Conservation (phyloP, 2,113 vertebrate species). For the Epinephelus cyanopodus region DNA sequence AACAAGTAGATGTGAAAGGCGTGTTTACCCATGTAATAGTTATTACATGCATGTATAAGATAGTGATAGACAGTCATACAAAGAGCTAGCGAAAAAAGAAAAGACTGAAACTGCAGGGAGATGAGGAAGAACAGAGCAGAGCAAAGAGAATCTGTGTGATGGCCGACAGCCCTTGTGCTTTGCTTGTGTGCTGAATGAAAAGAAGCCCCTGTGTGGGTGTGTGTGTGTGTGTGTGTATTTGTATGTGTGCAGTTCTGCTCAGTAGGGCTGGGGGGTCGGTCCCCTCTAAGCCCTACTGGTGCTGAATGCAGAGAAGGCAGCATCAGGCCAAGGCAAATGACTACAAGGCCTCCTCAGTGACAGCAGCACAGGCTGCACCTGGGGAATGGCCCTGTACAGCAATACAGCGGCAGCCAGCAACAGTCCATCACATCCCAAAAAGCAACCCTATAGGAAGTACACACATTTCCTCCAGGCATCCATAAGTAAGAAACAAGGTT, state of each 20-base stretch:
- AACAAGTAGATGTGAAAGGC: not conserved
- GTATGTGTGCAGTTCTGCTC: slow-evolving; percentile 58
- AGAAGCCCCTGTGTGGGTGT: slow-evolving; percentile 50
- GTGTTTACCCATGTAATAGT: not conserved
- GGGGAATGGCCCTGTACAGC: slow-evolving; percentile 66
- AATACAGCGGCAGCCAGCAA: slow-evolving; percentile 47
- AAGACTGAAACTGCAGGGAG: slow-evolving; percentile 6
- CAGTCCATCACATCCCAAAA: slow-evolving; percentile 24
- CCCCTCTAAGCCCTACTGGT: slow-evolving; percentile 61
- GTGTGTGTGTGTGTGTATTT: slow-evolving; percentile 24
- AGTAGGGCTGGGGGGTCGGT: slow-evolving; percentile 59
- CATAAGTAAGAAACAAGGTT: not conserved
- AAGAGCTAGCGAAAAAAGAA: not conserved
- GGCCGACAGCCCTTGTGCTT: slow-evolving; percentile 68
- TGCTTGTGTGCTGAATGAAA: slow-evolving; percentile 78
- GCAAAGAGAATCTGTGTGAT: slow-evolving; percentile 67
- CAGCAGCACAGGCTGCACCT: slow-evolving; percentile 79
- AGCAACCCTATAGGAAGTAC: slow-evolving; percentile 11
- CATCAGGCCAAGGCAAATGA: slow-evolving; percentile 76
- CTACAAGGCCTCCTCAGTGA: slow-evolving; percentile 83
- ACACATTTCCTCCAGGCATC: not conserved
- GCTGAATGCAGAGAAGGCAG: slow-evolving; percentile 82
- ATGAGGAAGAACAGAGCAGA: slow-evolving; percentile 33
- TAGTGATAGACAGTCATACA: not conserved
- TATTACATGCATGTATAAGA: not conserved